Evolutionary conservation across 2,113 vertebrate species (phyloP), one percentile per base, ranked within the genome.

Genomic region (Motacilla tschutschensis): DNA sequence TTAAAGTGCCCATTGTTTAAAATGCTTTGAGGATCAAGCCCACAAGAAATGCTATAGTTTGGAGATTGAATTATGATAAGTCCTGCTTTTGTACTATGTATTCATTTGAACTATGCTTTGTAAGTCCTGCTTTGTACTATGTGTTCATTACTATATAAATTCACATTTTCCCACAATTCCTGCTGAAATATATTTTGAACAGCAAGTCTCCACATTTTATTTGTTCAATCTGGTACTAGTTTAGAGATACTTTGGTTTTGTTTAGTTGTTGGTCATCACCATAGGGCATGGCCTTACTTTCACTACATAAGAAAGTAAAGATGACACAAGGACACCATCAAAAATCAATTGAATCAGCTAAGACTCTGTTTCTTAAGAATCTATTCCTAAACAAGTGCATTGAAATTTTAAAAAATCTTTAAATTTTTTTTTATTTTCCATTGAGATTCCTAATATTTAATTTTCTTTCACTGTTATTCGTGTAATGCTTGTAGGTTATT

Each of bases 181-280:
- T 76, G 35, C 46, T 62, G 29, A 41, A 79, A 63, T 6, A 46
- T 60, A 72, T 57, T 81, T 91, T 78, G 79, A 85, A 78, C 36
- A 67, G 29, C 62, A 54, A 83, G 41, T 9, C 47, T 60, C 17
- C 29, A 5, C 8, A 40, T 76, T 91, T 89, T 79, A 75, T 83
- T 85, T 81, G 22, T 18, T 91, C 54, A 69, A 0, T 87, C 29
- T 91, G 58, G 44, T 83, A 69, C 13, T 72, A 43, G 38, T 81
- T 91, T 87, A 41, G 69, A 69, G 33, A 53, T 48, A 44, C 58
- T 89, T 87, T 51, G 28, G 59, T 89, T 89, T 89, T 67, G 25
- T 36, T 87, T 77, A 63, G 35, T 17, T 70, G 89, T 87, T 83
- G 48, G 44, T 87, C 28, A 75, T 85, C 16, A 35, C 33, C 29